Evolutionary conservation across 2,888 invertebrate species (phyloP), one percentile per base, ranked within the genome.

Genomic region (Perdita meconis): DNA sequence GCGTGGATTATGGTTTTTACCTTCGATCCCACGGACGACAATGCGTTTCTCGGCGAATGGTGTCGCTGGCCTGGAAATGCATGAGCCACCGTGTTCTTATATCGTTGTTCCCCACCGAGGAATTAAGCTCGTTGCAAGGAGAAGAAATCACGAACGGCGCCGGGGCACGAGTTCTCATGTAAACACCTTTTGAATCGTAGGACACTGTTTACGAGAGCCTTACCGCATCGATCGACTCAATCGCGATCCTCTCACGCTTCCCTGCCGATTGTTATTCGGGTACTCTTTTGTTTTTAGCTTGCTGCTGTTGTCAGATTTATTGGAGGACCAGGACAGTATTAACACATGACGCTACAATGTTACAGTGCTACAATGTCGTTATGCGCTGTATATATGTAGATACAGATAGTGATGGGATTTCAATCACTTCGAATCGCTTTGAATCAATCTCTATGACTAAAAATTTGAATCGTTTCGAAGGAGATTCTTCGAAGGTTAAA

Each of bases 1-100:
- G 67, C 69, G 74, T 69, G 74, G 80, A 80, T 75, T 75, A 78
- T 70, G 63, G 72, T 77, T 80, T 81, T 81, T 80, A 80, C 81
- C 75, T 80, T 80, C 79, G 78, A 80, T 80, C 78, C 79, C 79
- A 78, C 69, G 74, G 61, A 78, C 78, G 79, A 80, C 79, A 75
- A 78, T 79, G 78, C 79, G 79, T 79, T 80, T 60, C 79, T 30
- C 69, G 42, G 57, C 47, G 78, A 59, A 61, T 61, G 44, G 64
- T 60, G 66, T 53, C 67, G 40, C 40, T 51, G 67, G 67, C 67
- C 72, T 60, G 79, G 68, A 79, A 70, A 79, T 73, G 59, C 78
- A 72, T 67, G 47, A 64, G 42, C 66, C 47, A 38, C n/a, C 47
- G 47, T 47, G 64, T 67, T 68, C 72, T 64, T 77, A 56, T 50